Conservation (phyloP, 2,888 invertebrate species). For the Margaritifera margaritifera region DNA sequence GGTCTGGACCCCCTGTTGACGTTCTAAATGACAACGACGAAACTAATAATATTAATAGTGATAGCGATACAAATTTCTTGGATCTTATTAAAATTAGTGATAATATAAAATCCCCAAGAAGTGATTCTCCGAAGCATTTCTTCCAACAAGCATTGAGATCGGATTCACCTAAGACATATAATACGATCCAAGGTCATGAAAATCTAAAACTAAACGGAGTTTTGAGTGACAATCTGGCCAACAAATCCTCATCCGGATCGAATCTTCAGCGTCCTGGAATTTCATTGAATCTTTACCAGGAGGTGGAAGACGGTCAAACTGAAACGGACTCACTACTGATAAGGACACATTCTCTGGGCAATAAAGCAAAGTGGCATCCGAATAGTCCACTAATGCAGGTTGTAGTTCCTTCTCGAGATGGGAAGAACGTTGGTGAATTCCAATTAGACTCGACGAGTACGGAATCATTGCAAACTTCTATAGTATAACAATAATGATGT, state of each 20-base stretch:
- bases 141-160: constrained; percentile 1
- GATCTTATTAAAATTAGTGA: constrained; percentile 38
- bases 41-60: constrained; percentile 7
- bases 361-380: constrained; percentile 2
- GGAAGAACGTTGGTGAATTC: too few relatives aligned
- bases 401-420: too few relatives aligned
- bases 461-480: too few relatives aligned
- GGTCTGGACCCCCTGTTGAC: too few relatives aligned
- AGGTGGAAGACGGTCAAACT: constrained; percentile 5
- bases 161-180: too few relatives aligned
- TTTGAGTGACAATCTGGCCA: too few relatives aligned
- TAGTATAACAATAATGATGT: too few relatives aligned
- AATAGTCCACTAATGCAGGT: too few relatives aligned
- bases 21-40: constrained; percentile 3
- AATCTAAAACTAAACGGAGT: too few relatives aligned
- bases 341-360: constrained; percentile 25
- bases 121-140: constrained; percentile 26
- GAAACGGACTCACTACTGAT: constrained; percentile 20
- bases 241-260: constrained; percentile 17
- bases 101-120: constrained; percentile 7
- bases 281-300: neutral
- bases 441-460: too few relatives aligned
- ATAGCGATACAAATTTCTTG: constrained; percentile 28
- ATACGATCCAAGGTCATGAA: too few relatives aligned
- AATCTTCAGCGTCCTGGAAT: constrained; percentile 13